Base-by-base conservation (phyloP, 2,888 invertebrate genomes). In the Protodeltote pygarga region DNA sequence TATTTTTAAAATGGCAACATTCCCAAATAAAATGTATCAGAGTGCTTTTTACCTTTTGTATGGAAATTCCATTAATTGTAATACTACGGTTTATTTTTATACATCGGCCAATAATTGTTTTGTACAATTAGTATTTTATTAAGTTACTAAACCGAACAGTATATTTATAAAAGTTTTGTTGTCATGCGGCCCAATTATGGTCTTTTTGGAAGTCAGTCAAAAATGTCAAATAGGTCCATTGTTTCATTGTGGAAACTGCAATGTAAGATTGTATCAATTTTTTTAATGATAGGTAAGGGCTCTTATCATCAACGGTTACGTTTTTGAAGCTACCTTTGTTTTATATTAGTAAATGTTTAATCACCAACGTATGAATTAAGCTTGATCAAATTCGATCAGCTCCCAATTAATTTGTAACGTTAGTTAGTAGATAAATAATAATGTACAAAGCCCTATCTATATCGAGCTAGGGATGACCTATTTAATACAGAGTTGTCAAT, bases 381-480 rank as follows among this genome's bases (percentile, higher is more conserved):
- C 27, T 33, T 38, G 38, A 52, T 49, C 51, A 60, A 65, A 60
- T 63, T 50, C 49, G 55, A 63, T 66, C 52, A 63, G 34, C 31
- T 19, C 47, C 32, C 66, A 55, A 63, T 63, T 60, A 65, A 59
- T 66, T 66, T 47, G 48, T 41, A 52, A 46, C 50, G 47, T 44
- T 40, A 48, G 27, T 34, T 33, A 44, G 31, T 34, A 54, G 23
- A 51, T 44, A 55, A 42, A 47, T 17, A 65, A 53, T 59, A 35
- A 45, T 49, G 19, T 33, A 49, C 34, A 52, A 46, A 42, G 14
- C 39, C 21, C n/a, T 19, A 35, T 28, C 44, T 21, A 27, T 14
- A 35, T 17, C 3, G 16, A n/a, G n/a, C n/a, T n/a, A n/a, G n/a
- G n/a, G n/a, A n/a, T n/a, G n/a, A 17, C 9, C 4, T 11, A 32